Conservation (phyloP, 2,888 invertebrate genomes). For the Drosophila pseudotalamancana region DNA sequence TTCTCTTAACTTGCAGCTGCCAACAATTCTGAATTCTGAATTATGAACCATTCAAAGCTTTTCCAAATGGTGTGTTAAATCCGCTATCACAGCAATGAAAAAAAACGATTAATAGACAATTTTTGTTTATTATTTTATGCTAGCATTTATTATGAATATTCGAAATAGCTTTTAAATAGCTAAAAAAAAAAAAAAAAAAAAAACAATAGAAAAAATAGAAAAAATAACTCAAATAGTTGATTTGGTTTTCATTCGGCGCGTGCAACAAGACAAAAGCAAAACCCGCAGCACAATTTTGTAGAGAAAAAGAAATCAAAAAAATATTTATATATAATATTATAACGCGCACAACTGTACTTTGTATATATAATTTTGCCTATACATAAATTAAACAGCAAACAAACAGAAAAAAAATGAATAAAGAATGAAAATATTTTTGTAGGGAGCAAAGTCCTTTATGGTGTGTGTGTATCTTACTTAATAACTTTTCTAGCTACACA, state of each 20-base stretch:
- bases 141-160: slow-evolving; percentile 26
- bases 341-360: slow-evolving; percentile 54
- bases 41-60: slow-evolving; percentile 47
- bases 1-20: slow-evolving; percentile 58
- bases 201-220: not conserved
- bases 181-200: slow-evolving; percentile 15
- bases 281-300: slow-evolving; percentile 34
- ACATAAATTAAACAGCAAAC: slow-evolving; percentile 50
- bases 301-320: slow-evolving; percentile 11
- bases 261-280: slow-evolving; percentile 50
- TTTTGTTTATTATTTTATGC: slow-evolving; percentile 21
- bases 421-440: not conserved
- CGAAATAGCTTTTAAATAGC: slow-evolving; percentile 35
- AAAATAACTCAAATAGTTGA: slow-evolving; percentile 67
- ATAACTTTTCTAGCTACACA: slow-evolving; percentile 36
- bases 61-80: slow-evolving; percentile 75
- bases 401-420: slow-evolving; percentile 4
- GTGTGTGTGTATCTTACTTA: slow-evolving; percentile 20
- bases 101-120: slow-evolving; percentile 5
- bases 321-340: slow-evolving; percentile 8
- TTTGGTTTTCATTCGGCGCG: slow-evolving; percentile 85
- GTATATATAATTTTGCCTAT: slow-evolving; percentile 68
- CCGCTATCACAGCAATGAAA: slow-evolving; percentile 60
- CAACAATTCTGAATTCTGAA: slow-evolving; percentile 46
- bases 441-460: not conserved